phyloP scores from a whole-genome alignment of 1,140 invertebrate genomes.

The Thaumetopoea pityocampa region DNA sequence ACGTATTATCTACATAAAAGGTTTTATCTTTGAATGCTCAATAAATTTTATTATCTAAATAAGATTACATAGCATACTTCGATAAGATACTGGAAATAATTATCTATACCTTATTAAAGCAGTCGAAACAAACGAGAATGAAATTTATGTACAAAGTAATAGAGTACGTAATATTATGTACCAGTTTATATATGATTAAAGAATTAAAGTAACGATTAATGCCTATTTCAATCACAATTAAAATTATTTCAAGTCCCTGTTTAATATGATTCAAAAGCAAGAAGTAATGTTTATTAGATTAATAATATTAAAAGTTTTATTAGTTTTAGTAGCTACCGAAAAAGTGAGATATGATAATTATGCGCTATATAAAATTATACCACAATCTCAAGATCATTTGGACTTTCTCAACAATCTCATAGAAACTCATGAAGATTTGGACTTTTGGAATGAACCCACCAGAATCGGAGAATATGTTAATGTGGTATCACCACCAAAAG shows the following conservation, averaged over 20 bases:
- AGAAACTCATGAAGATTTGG: constrained; percentile 29
- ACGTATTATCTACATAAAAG: too few relatives aligned
- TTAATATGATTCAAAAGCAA: background rate
- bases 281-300: constrained; percentile 30
- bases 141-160: background rate
- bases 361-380: constrained; percentile 43
- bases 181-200: constrained; percentile 1
- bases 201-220: constrained; percentile 7
- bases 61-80: background rate
- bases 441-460: constrained; percentile 46
- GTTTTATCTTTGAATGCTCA: too few relatives aligned
- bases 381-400: constrained; percentile 40
- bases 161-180: background rate
- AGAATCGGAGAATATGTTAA: constrained; percentile 42
- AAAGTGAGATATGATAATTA: constrained; percentile 52
- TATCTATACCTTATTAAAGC: constrained; percentile 1
- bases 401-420: constrained; percentile 36
- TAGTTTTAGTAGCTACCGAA: constrained; percentile 22
- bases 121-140: background rate
- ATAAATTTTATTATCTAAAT: constrained; percentile 3
- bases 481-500: constrained; percentile 44
- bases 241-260: constrained; percentile 5
- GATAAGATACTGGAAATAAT: constrained; percentile 10
- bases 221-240: background rate
- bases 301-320: constrained; percentile 28